Evolutionary conservation across 1,140 invertebrate species (phyloP).

Genomic region (Bradysia coprophila): DNA sequence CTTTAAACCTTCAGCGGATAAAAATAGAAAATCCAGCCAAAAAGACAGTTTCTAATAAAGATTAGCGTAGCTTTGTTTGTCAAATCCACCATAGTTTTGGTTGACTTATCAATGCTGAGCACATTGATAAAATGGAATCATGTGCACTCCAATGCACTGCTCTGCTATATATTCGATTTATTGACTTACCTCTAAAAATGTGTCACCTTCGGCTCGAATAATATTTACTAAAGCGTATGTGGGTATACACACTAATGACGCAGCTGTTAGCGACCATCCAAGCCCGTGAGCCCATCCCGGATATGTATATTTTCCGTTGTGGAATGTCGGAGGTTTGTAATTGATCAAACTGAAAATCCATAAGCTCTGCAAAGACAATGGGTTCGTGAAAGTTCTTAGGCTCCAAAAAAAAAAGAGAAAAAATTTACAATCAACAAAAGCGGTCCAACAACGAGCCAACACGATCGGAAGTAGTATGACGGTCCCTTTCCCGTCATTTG

Average conservation of each 20-base stretch:
- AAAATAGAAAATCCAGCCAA: too few relatives aligned
- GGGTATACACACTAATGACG: constrained; percentile 73
- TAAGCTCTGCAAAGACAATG: constrained; percentile 35
- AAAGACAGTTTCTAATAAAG: too few relatives aligned
- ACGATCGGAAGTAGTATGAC: constrained; percentile 62
- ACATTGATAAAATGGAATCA: too few relatives aligned
- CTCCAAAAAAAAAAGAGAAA: background rate
- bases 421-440: constrained; percentile 53
- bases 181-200: constrained; percentile 52
- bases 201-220: constrained; percentile 45
- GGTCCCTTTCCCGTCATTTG: constrained; percentile 72
- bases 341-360: constrained; percentile 78
- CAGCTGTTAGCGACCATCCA: constrained; percentile 70
- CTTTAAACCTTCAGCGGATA: too few relatives aligned
- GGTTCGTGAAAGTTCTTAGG: constrained; percentile 2
- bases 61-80: too few relatives aligned
- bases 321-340: constrained; percentile 64
- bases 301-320: constrained; percentile 56
- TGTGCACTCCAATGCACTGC: too few relatives aligned
- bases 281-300: constrained; percentile 67
- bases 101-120: too few relatives aligned
- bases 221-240: constrained; percentile 57
- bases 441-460: constrained; percentile 68
- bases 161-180: too few relatives aligned
- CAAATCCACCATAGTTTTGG: too few relatives aligned